Evolutionary conservation across 2,888 invertebrate species (phyloP), one percentile per base, ranked within the genome.

Genomic region (Acrobasis suavella): DNA sequence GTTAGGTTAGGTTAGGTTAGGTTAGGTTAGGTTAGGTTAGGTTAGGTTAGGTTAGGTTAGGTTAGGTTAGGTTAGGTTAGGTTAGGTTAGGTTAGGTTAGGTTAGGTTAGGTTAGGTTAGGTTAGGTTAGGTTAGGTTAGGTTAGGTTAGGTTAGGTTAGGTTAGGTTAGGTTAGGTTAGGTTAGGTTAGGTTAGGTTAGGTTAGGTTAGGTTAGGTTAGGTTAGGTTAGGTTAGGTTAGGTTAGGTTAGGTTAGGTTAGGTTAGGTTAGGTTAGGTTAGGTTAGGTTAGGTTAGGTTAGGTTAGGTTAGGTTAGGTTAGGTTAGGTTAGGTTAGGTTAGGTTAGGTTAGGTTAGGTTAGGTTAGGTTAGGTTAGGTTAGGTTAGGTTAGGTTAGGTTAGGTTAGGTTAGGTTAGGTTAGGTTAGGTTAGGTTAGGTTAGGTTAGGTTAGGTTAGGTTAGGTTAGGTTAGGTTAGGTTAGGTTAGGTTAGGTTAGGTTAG

Each of bases 1-100:
- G 66, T 66, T 66, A 66, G 66, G 66, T 66, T 66, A 66, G 66
- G 66, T 66, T 66, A 66, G 64, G 66, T 66, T 66, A 66, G 66
- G 66, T 66, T 66, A 66, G 66, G 66, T 66, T 66, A 64, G 66
- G 66, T 66, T 66, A 66, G 66, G 66, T 66, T 66, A 66, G 66
- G 64, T 64, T 66, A 65, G 56, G 50, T 50, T 50, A 50, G 50
- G 50, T 50, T 50, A 50, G 50, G 50, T 50, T 50, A 60, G 60
- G 60, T 61, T 61, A 61, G 61, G 61, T 61, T 61, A 61, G 61
- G 66, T 64, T 66, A 64, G 64, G 66, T 64, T 66, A 64, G 64
- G 66, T 64, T 66, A 64, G 64, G 66, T 64, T 66, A 64, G 64
- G 66, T 64, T 66, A 64, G 64, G 66, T 64, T 66, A 64, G 64